Conservation (phyloP, 2,113 vertebrate species). For the Lasiurus borealis region DNA sequence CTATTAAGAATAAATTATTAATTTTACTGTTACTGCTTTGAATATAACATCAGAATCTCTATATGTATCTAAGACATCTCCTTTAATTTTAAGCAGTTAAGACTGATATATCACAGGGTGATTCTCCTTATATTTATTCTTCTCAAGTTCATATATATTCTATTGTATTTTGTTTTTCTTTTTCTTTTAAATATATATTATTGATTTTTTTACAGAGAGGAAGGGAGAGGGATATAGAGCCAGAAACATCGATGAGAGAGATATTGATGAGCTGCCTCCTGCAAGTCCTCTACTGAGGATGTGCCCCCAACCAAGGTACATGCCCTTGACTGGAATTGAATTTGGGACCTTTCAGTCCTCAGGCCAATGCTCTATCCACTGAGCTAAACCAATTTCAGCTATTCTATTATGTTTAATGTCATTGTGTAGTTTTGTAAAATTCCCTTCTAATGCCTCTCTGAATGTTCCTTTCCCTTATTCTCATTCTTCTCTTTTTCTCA, state of each 20-base stretch:
- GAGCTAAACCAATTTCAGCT: no score
- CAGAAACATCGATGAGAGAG: no score
- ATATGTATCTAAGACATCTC: not conserved
- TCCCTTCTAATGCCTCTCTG: not conserved
- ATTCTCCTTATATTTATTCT: constrained; percentile 1
- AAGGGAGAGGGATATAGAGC: no score
- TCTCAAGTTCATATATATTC: not conserved
- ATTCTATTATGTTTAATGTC: not conserved
- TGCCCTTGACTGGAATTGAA: no score
- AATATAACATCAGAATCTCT: constrained; percentile 13
- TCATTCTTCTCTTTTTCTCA: not conserved
- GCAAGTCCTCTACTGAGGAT: no score
- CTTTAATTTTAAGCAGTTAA: constrained; percentile 47
- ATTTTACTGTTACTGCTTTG: not conserved
- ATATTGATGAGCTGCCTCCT: no score
- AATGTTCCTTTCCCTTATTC: not conserved
- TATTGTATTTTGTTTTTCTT: not conserved
- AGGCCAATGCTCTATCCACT: no score
- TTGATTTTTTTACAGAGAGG: no score
- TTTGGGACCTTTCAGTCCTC: no score
- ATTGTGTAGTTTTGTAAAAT: not conserved
- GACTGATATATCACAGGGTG: not conserved
- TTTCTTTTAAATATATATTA: no score
- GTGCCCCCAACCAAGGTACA: no score
- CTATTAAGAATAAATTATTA: not conserved